Conservation (phyloP, 2,888 invertebrate genomes). For the Rhagophthalmus giganteus region DNA sequence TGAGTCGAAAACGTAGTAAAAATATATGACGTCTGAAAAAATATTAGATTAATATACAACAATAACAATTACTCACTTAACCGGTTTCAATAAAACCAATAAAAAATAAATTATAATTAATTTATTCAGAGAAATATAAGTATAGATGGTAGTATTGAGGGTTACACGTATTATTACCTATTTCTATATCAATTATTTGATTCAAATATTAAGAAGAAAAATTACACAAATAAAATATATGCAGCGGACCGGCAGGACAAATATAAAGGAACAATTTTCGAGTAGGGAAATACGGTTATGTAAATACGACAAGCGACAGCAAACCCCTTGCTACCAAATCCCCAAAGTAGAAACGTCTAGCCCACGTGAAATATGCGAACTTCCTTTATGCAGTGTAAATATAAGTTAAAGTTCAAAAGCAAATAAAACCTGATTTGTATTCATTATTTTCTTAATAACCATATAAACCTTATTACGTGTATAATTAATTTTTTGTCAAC, state of each 20-base stretch:
- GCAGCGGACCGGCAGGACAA: conserved; percentile 23
- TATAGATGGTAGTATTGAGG: background rate
- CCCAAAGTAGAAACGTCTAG: conserved; percentile 26
- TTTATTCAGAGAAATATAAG: background rate
- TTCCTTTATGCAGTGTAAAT: conserved; percentile 18
- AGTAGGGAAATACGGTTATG: conserved; percentile 29
- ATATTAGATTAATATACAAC: too few relatives aligned
- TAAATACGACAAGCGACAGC: conserved; percentile 26
- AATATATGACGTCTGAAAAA: too few relatives aligned
- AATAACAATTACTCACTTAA: too few relatives aligned
- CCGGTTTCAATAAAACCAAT: background rate
- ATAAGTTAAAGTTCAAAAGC: conserved; percentile 22
- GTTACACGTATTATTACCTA: background rate
- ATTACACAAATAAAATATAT: conserved; percentile 19
- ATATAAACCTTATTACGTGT: too few relatives aligned
- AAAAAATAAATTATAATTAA: background rate
- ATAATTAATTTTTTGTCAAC: too few relatives aligned
- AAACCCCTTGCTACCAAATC: conserved; percentile 21
- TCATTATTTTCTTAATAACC: conserved; percentile 7
- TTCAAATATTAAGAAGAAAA: conserved; percentile 14
- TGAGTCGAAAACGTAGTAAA: too few relatives aligned
- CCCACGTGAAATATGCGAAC: conserved; percentile 20
- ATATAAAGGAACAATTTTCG: conserved; percentile 28
- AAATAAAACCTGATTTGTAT: conserved; percentile 19
- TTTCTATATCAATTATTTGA: conserved; percentile 17